Percentiles rank a stretch among this genome's conserved stretches.
Conservation (phyloP, 2,113 vertebrate species). For the Climacteris rufus region DNA sequence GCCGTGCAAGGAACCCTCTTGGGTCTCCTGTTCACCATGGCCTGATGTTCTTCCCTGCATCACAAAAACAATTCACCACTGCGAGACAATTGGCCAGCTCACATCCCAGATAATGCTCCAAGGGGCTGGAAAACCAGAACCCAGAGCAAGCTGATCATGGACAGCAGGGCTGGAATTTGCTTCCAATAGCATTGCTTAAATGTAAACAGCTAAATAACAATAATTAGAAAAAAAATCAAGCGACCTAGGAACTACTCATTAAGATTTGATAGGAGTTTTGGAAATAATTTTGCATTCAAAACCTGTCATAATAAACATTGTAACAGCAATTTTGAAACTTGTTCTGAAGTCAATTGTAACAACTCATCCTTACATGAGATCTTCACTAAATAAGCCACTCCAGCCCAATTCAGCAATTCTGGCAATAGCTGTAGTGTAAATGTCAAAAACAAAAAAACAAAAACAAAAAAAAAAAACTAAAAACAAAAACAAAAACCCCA, state of each 20-base stretch:
- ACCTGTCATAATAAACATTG: background rate
- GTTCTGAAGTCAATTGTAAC: background rate
- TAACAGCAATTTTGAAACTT: background rate
- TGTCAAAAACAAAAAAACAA: background rate
- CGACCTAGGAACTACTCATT: background rate
- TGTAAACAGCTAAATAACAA: background rate
- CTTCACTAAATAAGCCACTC: background rate
- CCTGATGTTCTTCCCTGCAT: background rate
- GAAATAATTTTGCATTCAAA: background rate
- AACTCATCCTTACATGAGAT: background rate
- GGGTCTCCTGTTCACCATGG: background rate
- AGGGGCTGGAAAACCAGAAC: background rate
- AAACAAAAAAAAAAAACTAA: background rate
- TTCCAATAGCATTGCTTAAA: background rate
- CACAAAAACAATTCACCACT: background rate
- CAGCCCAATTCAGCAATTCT: background rate
- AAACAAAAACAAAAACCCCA: background rate
- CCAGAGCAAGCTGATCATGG: background rate
- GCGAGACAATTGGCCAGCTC: background rate
- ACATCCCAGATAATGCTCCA: background rate
- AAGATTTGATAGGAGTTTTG: background rate
- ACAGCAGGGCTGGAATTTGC: background rate
- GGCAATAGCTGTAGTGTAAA: background rate
- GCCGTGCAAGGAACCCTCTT: background rate
- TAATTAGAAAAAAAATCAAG: background rate